Evolutionary conservation across 1,140 invertebrate genomes (phyloP), one percentile per base, ranked within the genome.

Genomic region (Himalopsyche phryganea): DNA sequence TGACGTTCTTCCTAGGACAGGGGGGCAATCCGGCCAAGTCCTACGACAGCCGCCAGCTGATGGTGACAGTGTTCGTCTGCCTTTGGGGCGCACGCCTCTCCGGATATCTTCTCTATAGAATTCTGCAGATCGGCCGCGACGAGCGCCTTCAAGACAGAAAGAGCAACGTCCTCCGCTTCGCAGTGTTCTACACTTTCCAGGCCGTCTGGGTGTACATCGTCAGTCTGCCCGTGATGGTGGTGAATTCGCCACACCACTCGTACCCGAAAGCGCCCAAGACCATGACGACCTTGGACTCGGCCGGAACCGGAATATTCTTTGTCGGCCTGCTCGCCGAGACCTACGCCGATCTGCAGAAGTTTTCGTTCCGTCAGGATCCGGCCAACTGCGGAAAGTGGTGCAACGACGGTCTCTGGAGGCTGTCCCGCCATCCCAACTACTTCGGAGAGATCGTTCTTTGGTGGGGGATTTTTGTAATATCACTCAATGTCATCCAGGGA

Each of bases 381-480:
- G 80, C 81, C 0, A 96, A 96, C 68, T 82, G 90, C 77, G 92
- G 91, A 19, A 91, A 89, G 73, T 91, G 91, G 87, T 94, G 92
- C 68, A 90, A 92, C 69, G 88, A 88, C 67, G 92, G 93, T 11
- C 75, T 96, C 11, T 97, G 94, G 94, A 84, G 86, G 40, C 68
- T 93, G 11, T 95, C 92, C 0, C 82, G 94, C 52, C 94, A 96
- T 77, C 94, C 94, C 0, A 97, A 97, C 72, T 97, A 97, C 69
- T 95, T 96, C 74, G 94, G 94, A 1, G 94, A 97, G 77, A 92
- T 97, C 20, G 79, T 92, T 0, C 80, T 96, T 1, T 97, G 94
- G 94, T 93, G 91, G 86, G 93, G 93, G 1, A 87, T 96, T 42
- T 96, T 95, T 69, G 83, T 92, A 38, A 91, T 95, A 70, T 91